Base-by-base conservation (phyloP, 2,113 vertebrate species). In the Gambusia affinis region DNA sequence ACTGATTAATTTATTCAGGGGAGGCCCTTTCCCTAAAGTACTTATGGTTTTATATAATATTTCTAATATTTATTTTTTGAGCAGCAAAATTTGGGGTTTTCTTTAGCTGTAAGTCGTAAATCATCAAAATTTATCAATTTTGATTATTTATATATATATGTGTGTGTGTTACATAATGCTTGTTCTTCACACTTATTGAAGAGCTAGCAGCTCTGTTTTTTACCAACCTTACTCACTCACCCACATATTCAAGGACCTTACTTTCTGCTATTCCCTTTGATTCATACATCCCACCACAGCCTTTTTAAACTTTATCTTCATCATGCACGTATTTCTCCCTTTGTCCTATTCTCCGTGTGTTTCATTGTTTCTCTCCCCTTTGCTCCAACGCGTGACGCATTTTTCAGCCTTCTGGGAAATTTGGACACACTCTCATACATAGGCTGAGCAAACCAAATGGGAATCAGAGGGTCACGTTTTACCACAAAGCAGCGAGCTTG, bases 361-460 rank as follows among this genome's bases (percentile, higher is more conserved):
- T 24, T 65, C 33, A 39, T 27, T 3, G 1, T 29, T 60, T 17
- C 29, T 69, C 64, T 42, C 42, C n/a, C 47, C 72, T 71, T 64
- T 19, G 64, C 78, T 62, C 24, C 17, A 68, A 31, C 37, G 24
- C 3, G 10, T 72, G 33, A 82, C 72, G 78, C 69, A 65, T 62
- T 73, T 57, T 15, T 42, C 31, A 14, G 31, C 70, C 67, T 60
- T 73, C 57, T 82, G 75, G 60, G 69, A 78, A 54, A 66, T 67
- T 27, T 67, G 57, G 30, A 24, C 42, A 4, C 69, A 71, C 79
- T 83, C 61, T 29, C 73, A 66, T 68, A 28, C 42, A 54, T 35
- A 72, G 1, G 10, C 60, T 61, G 63, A 19, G 61, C 57, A 39
- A 82, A 75, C 5, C 68, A 57, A 76, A 69, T 64, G 29, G 73